phyloP scores from a whole-genome alignment of 2,113 vertebrate genomes.

The Lophochroa leadbeateri region DNA sequence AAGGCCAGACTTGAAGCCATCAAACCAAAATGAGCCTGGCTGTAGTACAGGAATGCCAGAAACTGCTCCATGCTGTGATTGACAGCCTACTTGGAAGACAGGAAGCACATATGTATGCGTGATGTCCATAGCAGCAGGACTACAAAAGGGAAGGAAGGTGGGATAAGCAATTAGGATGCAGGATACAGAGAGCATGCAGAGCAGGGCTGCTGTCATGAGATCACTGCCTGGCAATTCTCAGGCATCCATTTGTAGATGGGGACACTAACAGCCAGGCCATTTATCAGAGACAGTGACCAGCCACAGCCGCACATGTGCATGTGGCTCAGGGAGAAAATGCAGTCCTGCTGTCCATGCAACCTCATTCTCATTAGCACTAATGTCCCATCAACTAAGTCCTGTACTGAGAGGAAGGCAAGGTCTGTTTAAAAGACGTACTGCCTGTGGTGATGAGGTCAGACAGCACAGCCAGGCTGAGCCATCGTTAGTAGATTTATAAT shows the following conservation, averaged over 20 bases:
- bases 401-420: neutral
- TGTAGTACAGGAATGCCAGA: neutral
- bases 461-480: neutral
- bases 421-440: neutral
- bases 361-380: neutral
- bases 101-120: neutral
- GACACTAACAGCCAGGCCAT: neutral
- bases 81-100: neutral
- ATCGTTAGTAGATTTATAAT: neutral
- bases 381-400: neutral
- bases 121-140: neutral
- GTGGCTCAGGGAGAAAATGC: neutral
- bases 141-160: neutral
- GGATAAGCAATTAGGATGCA: neutral
- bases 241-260: neutral
- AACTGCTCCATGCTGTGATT: neutral
- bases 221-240: neutral
- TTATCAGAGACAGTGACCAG: neutral
- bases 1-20: neutral
- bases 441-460: neutral
- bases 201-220: neutral
- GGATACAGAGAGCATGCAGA: neutral
- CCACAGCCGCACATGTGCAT: rapidly evolving
- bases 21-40: neutral
- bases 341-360: neutral